Base-by-base conservation (phyloP, 2,888 invertebrate species). In the Strigamia maritima region DNA sequence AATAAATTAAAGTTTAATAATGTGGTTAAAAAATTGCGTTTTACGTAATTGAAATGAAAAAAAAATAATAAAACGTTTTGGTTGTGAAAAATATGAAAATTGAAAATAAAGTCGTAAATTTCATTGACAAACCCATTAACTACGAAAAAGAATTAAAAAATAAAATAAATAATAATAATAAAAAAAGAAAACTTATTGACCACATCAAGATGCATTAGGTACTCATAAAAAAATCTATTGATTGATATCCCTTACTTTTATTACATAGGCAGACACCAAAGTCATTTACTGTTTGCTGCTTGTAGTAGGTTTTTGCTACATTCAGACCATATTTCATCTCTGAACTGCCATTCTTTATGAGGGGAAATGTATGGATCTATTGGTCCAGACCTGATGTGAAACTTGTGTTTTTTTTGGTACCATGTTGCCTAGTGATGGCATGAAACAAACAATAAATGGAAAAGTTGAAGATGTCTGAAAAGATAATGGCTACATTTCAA, bases 151-250 rank as follows among this genome's bases (percentile, higher is more conserved):
- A 19, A 22, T 60, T 60, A 10, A 4, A 38, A 38, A 38, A 38
- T 38, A 10, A 8, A 6, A 38, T 8, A 38, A 38, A 38, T 6
- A 44, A 44, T 14, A 44, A 44, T 2, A 10, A 24, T 60, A 24
- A 60, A 60, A 60, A 60, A 60, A 60, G 4, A 4, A 24, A 60
- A 60, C 60, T 60, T 60, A 60, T 60, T 60, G 60, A 60, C 60
- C 22, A 8, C 60, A 60, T 60, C 60, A 60, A 19, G 24, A 60
- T 22, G 24, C 60, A 60, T 60, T 60, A 60, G 60, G 60, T 24
- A 60, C 60, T 60, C 60, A 60, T 60, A 60, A 60, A 60, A 60
- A 60, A 60, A 60, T 60, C 22, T 60, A 60, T 60, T 60, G 60
- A 60, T 60, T 60, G 60, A 60, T 60, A 22, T 60, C 8, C 24